phyloP scores from a whole-genome alignment of 2,113 vertebrate genomes.

The Heliornis fulica region DNA sequence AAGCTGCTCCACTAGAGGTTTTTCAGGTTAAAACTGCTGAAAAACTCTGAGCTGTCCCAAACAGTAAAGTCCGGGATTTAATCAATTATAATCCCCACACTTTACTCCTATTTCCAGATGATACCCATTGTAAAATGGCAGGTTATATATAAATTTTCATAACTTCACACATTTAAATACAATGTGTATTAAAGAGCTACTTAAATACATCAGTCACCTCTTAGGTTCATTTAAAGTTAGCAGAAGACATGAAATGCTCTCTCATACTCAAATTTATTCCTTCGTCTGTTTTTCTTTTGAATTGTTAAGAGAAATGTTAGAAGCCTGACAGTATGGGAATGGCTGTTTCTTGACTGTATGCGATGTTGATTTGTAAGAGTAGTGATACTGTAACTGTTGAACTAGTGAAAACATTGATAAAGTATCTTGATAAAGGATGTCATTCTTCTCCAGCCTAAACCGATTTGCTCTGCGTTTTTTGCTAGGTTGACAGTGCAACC shows the following conservation, averaged over 20 bases:
- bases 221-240: background rate
- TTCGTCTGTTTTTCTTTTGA: background rate
- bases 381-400: background rate
- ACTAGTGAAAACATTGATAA: background rate
- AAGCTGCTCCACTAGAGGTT: background rate
- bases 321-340: background rate
- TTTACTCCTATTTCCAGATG: background rate
- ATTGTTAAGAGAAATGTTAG: background rate
- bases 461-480: background rate
- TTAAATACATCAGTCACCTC: background rate
- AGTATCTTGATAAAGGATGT: background rate
- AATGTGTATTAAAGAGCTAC: background rate
- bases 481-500: background rate
- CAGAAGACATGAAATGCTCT: background rate
- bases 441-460: background rate
- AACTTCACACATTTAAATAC: background rate
- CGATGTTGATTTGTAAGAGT: background rate
- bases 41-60: background rate
- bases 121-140: background rate
- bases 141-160: background rate
- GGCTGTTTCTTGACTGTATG: background rate
- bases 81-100: background rate
- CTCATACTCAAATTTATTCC: background rate
- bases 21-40: background rate
- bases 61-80: background rate